Evolutionary conservation across 2,113 vertebrate genomes (phyloP), one percentile per base, ranked within the genome.

Genomic region (Psilopogon haemacephalus): DNA sequence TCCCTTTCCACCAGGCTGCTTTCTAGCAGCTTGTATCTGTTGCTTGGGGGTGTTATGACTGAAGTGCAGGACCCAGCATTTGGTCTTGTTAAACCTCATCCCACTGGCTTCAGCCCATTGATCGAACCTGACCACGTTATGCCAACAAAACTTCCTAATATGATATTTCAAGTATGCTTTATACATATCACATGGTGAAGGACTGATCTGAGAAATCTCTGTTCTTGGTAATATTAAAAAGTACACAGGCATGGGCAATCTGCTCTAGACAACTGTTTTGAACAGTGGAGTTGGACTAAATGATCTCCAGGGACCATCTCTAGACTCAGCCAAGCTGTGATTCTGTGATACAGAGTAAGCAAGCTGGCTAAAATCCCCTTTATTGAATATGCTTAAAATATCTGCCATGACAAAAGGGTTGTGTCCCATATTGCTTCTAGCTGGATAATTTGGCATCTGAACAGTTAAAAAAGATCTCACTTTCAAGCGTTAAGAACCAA

Each of bases 291-390:
- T 58, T 58, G 19, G 52, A 62, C 48, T 46, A 67, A 82, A 58
- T 18, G 8, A 24, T 71, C 13, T 62, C 67, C 35, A 68, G 35
- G 17, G 26, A 8, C 24, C 37, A 48, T 70, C 21, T 59, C 20
- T 27, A 42, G 6, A 17, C 12, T 16, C 68, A 58, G 24, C 9
- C 28, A 19, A 0, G 0, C 46, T 70, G 42, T 70, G 21, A 48
- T 54, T 63, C 35, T 75, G 37, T 24, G 63, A 33, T 54, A 30
- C 8, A 42, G 18, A 6, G 4, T 11, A 11, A 21, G 27, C 19
- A 75, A 62, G 14, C 18, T 62, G 12, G 18, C 42, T 65, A 26
- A 79, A 67, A 63, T 67, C 32, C 69, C 32, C 16, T 77, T 5
- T 62, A 7, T 4, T 79, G 30, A 60, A 75, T 27, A 11, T 35